Percentiles rank a stretch among this genome's conserved stretches.
Conservation (phyloP, 2,113 vertebrate species). For the Microcebus ravelobensis region DNA sequence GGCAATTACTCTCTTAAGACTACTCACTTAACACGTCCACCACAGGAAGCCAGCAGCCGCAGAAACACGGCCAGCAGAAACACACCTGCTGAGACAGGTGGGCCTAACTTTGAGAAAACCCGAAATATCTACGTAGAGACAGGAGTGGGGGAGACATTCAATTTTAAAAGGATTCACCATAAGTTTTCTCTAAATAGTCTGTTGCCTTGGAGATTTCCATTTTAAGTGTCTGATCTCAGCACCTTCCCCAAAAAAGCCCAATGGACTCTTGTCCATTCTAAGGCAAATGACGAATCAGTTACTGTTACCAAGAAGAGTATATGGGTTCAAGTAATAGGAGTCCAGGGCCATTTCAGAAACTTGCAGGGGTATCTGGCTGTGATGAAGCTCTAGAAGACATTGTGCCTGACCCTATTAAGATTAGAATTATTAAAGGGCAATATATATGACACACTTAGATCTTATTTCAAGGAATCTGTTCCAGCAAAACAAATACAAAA, state of each 20-base stretch:
- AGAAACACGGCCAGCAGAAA: neutral
- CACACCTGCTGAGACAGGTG: neutral
- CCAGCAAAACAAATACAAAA: constrained; percentile 36
- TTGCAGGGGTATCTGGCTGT: neutral
- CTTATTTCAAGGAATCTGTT: neutral
- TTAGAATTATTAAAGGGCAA: neutral
- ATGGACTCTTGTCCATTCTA: neutral
- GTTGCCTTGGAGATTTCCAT: constrained; percentile 38
- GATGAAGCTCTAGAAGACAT: neutral
- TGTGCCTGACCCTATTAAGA: neutral
- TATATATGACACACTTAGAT: neutral
- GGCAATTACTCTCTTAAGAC: constrained; percentile 3
- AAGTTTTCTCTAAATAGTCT: constrained; percentile 44
- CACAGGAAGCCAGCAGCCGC: neutral
- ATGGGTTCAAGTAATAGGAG: neutral
- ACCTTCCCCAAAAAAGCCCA: neutral
- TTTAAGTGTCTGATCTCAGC: constrained; percentile 28
- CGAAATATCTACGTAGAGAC: neutral
- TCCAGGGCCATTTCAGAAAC: neutral
- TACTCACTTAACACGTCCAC: neutral
- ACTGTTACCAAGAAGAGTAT: neutral
- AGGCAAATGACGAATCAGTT: neutral
- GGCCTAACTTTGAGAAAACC: neutral
- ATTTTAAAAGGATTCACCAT: neutral
- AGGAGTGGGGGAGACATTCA: neutral